Evolutionary conservation across 2,113 vertebrate species (phyloP), one percentile per base, ranked within the genome.

Genomic region (Sphaerodactylus townsendi): DNA sequence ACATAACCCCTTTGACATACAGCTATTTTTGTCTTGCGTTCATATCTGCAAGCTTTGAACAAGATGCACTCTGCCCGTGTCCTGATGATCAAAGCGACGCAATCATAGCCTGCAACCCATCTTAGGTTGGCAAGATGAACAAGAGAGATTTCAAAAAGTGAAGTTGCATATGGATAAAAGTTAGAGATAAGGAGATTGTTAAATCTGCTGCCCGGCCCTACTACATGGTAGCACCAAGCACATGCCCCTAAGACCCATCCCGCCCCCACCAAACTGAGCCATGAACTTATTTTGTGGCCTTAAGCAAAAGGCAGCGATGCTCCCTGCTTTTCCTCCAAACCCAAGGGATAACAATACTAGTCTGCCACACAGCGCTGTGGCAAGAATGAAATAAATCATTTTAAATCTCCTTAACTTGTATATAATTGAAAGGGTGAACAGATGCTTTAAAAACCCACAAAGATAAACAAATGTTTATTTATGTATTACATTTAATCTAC

Each of bases 11-110:
- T 87, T 78, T 86, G 81, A 10, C 62, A 78, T 73, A 11, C 2
- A 46, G 83, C 81, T 90, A 83, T 92, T 92, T 92, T 86, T 80
- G 83, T 44, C 37, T 71, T 71, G 73, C 0, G 0, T 33, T 59
- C 33, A n/a, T 77, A 56, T 68, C 53, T 81, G 21, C 30, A 71
- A 70, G 64, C 5, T n/a, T 37, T 5, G 3, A 76, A 44, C 9
- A 62, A 41, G 70, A 2, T 44, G 70, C 3, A 8, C 50, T 82
- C 15, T 46, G 56, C 41, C 15, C 59, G 65, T 50, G 9, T 68
- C 83, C 30, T 2, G 37, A n/a, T 56, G 30, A 70, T 77, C 48
- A 84, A 77, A 70, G 65, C 11, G 11, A 69, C 8, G 39, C 2
- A 3, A 14, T 76, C 65, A 68, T 13, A 77, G 35, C 72, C 25